Evolutionary conservation across 2,888 invertebrate genomes (phyloP), one percentile per base, ranked within the genome.

Genomic region (Mesorhabditis spiculigera): DNA sequence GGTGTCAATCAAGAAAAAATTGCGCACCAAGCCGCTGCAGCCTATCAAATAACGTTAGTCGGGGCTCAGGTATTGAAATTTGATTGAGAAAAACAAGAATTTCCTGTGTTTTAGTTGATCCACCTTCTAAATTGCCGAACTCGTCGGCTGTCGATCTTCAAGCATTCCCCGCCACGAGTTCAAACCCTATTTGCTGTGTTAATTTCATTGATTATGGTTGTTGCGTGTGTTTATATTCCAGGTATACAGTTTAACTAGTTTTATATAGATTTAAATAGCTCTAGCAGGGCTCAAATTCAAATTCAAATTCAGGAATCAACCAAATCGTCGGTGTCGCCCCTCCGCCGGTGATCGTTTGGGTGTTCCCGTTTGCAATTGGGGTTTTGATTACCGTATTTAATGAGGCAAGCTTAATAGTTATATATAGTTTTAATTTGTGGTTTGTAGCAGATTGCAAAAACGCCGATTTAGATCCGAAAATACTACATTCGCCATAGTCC

Each of bases 41-140:
- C 78, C 13, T 78, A 78, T 78, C 78, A 78, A 10, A 71, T 78
- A 8, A 75, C 77, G 10, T 43, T 78, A 16, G 77, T 80, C 16
- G 44, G 75, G 43, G 65, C 73, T 4, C 78, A 78, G 69, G 69
- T 68, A 6, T 28, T 28, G 58, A 50, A n/a, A 13, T n/a, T 10
- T 50, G 58, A 50, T 13, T 50, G 10, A 50, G 58, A 50, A 13
- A 13, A 13, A 13, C n/a, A n/a, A 50, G n/a, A n/a, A n/a, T 50
- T 50, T 50, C n/a, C 58, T 13, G n/a, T 50, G n/a, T 50, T 50
- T 10, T n/a, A 50, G 58, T 13, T 50, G 58, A 50, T 50, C n/a
- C 58, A 50, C 58, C n/a, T 50, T 10, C n/a, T 50, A n/a, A 50
- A 50, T 50, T 50, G 58, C n/a, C 58, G 58, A n/a, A 50, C 58